Percentiles rank a stretch among this genome's conserved stretches.
Evolutionary conservation across 2,888 invertebrate species (phyloP).

Genomic region (Rhagonycha fulva): DNA sequence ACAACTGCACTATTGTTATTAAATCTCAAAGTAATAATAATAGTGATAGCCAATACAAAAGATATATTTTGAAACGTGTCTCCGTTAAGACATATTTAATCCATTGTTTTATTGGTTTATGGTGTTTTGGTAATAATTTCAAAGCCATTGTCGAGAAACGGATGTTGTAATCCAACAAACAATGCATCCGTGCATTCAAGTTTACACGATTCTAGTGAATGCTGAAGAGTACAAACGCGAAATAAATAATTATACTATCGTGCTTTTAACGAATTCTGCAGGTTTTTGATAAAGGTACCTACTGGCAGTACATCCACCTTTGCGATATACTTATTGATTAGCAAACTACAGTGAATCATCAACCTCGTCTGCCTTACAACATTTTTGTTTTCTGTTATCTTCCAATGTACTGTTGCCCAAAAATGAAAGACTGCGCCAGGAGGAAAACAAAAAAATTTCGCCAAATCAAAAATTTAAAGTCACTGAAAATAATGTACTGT

Average conservation of each 20-base stretch:
- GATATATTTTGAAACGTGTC: neutral
- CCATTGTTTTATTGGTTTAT: conserved; percentile 1
- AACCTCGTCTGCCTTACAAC: neutral
- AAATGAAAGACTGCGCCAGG: neutral
- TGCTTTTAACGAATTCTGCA: neutral
- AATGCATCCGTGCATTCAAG: conserved; percentile 2
- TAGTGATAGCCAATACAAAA: neutral
- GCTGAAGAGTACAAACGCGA: neutral
- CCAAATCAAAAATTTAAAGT: neutral
- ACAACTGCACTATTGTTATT: neutral
- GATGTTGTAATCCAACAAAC: conserved; percentile 13
- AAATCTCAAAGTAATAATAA: neutral
- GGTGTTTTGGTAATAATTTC: neutral
- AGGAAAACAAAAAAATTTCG: neutral
- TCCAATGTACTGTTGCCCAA: neutral
- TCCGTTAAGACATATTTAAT: neutral
- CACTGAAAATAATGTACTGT: neutral
- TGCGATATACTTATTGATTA: conserved; percentile 2
- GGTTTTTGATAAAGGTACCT: neutral
- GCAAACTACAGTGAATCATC: conserved; percentile 3
- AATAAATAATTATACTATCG: neutral
- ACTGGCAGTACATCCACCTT: neutral
- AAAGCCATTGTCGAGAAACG: conserved; percentile 12
- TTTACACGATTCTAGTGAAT: neutral
- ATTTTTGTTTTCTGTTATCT: neutral